Evolutionary conservation across 1,140 invertebrate species (phyloP).

Genomic region (Hylyphantes graminicola): DNA sequence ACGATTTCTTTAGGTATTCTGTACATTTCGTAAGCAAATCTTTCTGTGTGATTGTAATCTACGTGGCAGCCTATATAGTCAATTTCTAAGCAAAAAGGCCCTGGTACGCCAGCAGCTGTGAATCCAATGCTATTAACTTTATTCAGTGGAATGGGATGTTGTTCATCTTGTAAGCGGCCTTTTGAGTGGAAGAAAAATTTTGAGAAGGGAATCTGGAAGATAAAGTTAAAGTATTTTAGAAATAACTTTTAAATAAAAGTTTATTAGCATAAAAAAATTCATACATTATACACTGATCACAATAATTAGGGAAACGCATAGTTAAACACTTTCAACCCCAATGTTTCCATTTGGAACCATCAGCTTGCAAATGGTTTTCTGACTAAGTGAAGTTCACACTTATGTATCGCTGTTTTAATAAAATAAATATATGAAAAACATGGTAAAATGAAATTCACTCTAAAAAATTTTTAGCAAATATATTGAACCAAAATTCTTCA

Average conservation of each 20-base stretch:
- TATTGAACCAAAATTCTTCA: too few species aligned
- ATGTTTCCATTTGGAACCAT: too few species aligned
- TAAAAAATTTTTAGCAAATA: too few species aligned
- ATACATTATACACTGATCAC: too few species aligned
- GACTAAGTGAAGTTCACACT: too few species aligned
- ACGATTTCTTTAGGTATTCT: conserved; percentile 39
- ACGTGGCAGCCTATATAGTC: conserved; percentile 88
- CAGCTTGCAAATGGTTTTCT: too few species aligned
- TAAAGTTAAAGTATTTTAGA: neutral
- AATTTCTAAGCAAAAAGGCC: conserved; percentile 90
- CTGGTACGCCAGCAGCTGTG: conserved; percentile 79
- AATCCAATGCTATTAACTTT: conserved; percentile 82
- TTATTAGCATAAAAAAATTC: too few species aligned
- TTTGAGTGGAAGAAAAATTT: conserved; percentile 88
- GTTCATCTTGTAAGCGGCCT: conserved; percentile 88
- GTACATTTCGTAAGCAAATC: conserved; percentile 93
- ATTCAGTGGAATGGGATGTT: conserved; percentile 73
- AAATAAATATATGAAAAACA: too few species aligned
- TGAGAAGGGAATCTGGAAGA: conserved; percentile 88
- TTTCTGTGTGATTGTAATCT: conserved; percentile 81
- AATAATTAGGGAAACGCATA: too few species aligned
- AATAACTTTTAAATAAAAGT: neutral
- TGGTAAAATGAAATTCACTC: too few species aligned
- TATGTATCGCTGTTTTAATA: too few species aligned
- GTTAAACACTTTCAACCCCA: too few species aligned